Evolutionary conservation across 2,888 invertebrate species (phyloP), one percentile per base, ranked within the genome.

Genomic region (Sphinx pinastri): DNA sequence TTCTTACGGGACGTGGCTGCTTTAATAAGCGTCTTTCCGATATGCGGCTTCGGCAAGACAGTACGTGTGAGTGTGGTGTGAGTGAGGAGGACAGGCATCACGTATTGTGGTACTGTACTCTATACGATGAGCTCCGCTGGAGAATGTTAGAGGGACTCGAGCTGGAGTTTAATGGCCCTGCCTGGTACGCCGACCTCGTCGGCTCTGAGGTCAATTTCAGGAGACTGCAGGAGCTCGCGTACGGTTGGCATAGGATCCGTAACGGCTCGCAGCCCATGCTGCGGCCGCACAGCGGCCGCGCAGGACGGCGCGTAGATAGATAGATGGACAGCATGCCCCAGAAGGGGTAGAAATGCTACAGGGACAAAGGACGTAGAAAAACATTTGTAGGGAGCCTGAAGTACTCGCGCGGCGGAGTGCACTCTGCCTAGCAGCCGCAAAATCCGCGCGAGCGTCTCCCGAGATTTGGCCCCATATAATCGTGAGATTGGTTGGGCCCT

Each of bases 1-100:
- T 79, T 6, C 72, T 77, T 10, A 69, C 72, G 4, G 79, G 76
- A 2, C 77, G 76, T 45, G 78, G 76, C 2, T 67, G 47, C 14
- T 67, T 69, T 11, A 52, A 67, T 0, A 68, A 63, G 51, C 38
- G 68, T 19, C 49, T 68, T 16, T 19, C 19, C 54, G 67, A 60
- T 14, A 69, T 71, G 51, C 57, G 52, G 31, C 16, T 69, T 5
- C 7, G 51, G n/a, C 54, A 59, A 4, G 13, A 25, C 0, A 19
- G 58, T 11, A 8, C 12, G 5, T 71, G 67, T 13, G 47, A 47
- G 0, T 71, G 71, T 25, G 67, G 69, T 0, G 45, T 11, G 38
- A 49, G 11, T 0, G 31, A 54, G 2, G 67, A 69, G 31, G 68
- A 67, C 11, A 66, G 52, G 2, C 49, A 71, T 6, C 70, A 70